Percentiles rank a stretch among this genome's conserved stretches.
Evolutionary conservation across 2,797 vertebrate species (phyloP).

Genomic region (Siniperca undulata): DNA sequence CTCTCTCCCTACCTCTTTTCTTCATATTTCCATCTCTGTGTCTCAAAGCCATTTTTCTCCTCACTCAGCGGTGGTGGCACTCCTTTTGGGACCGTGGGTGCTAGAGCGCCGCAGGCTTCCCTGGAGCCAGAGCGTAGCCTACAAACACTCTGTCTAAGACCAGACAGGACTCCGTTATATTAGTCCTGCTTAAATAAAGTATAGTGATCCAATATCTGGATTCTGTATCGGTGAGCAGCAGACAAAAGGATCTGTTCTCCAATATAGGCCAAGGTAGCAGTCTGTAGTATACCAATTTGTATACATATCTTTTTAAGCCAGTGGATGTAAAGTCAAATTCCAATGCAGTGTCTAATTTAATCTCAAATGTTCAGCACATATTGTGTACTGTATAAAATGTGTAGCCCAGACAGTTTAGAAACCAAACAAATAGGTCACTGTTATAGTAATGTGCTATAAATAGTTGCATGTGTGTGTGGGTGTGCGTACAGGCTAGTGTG

Average conservation of each 20-base stretch:
- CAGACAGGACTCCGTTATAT: slow-evolving; percentile 77
- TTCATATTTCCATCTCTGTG: slow-evolving; percentile 68
- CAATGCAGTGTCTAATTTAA: slow-evolving; percentile 41
- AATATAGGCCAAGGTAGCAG: slow-evolving; percentile 26
- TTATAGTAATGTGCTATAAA: slow-evolving; percentile 78
- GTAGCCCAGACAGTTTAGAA: slow-evolving; percentile 59
- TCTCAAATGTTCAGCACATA: slow-evolving; percentile 28
- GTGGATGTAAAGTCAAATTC: slow-evolving; percentile 20
- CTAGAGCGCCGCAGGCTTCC: slow-evolving; percentile 82
- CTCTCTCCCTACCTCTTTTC: slow-evolving; percentile 37
- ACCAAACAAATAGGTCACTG: slow-evolving; percentile 80
- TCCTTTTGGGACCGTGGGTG: slow-evolving; percentile 79
- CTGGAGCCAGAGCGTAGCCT: slow-evolving; percentile 81
- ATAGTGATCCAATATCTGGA: slow-evolving; percentile 61
- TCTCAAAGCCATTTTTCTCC: slow-evolving; percentile 80
- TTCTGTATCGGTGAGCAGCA: slow-evolving; percentile 47
- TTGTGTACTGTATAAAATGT: slow-evolving; percentile 37
- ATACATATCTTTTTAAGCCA: not conserved
- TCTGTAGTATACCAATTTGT: slow-evolving; percentile 19
- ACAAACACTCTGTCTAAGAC: slow-evolving; percentile 80
- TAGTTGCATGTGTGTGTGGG: slow-evolving; percentile 61
- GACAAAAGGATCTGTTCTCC: slow-evolving; percentile 46
- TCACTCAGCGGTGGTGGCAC: slow-evolving; percentile 73
- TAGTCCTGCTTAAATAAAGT: slow-evolving; percentile 78
- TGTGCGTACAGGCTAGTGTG: slow-evolving; percentile 27